A percentile compares a stretch with the other conserved stretches of the same genome.
phyloP scores from a whole-genome alignment of 1,140 invertebrate species.

The Scaptomyza montana region DNA sequence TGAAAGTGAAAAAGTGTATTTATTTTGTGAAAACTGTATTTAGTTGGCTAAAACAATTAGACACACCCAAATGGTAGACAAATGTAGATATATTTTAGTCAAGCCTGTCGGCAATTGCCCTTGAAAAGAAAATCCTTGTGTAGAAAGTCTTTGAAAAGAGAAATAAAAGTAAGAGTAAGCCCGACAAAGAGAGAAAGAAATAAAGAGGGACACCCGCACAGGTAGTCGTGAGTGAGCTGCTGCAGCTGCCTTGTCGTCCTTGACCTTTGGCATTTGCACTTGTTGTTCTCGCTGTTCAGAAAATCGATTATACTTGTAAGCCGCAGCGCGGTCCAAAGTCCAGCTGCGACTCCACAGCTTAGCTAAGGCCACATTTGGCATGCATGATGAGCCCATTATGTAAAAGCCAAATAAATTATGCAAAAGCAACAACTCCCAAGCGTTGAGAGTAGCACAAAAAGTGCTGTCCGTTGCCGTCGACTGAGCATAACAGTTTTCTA shows the following conservation, averaged over 20 bases:
- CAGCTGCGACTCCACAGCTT: constrained; percentile 22
- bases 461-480: constrained; percentile 64
- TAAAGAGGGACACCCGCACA: constrained; percentile 45
- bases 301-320: constrained; percentile 54
- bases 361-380: constrained; percentile 51
- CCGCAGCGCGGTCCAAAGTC: constrained; percentile 29
- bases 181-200: background rate
- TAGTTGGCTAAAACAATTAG: background rate
- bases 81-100: constrained; percentile 38
- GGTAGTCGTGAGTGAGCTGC: constrained; percentile 41
- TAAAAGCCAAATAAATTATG: constrained; percentile 71
- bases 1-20: background rate
- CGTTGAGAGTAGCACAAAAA: constrained; percentile 8
- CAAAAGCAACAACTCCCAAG: constrained; percentile 32
- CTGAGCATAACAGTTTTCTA: constrained; percentile 80
- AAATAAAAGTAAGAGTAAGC: constrained; percentile 8
- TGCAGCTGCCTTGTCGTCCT: constrained; percentile 52
- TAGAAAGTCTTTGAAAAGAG: constrained; percentile 14
- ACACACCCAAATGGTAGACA: background rate
- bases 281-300: constrained; percentile 59
- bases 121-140: constrained; percentile 72
- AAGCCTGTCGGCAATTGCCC: constrained; percentile 45
- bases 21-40: too few species aligned
- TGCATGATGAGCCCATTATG: constrained; percentile 64
- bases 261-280: constrained; percentile 68